Conservation (phyloP, 1,140 invertebrate species). For the Schlechtendalia chinensis region DNA sequence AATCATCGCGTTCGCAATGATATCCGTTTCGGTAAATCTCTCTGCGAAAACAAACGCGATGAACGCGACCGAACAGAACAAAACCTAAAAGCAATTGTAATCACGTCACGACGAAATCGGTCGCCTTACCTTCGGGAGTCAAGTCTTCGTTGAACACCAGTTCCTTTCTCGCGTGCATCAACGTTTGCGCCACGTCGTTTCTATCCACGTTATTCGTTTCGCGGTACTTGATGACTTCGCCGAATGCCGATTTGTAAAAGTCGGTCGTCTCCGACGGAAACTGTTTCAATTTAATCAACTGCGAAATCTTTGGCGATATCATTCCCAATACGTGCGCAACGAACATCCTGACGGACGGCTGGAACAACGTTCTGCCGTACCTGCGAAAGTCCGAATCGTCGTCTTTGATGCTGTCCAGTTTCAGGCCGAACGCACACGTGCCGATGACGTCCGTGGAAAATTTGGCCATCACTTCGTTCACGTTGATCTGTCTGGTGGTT, state of each 20-base stretch:
- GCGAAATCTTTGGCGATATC: neutral
- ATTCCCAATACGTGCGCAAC: neutral
- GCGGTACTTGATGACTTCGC: constrained; percentile 57
- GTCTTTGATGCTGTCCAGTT: neutral
- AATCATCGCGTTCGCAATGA: constrained; percentile 48
- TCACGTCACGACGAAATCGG: too few species aligned
- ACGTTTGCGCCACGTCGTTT: constrained; percentile 61
- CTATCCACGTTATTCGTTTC: constrained; percentile 56
- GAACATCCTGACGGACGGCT: neutral
- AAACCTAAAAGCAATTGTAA: neutral
- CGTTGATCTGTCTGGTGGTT: neutral
- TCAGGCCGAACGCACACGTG: constrained; percentile 36
- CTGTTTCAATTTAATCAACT: neutral
- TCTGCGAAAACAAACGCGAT: neutral
- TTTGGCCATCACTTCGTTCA: neutral
- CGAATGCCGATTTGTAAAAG: constrained; percentile 52
- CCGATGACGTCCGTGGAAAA: constrained; percentile 48
- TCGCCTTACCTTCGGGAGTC: neutral
- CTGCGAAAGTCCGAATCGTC: constrained; percentile 58
- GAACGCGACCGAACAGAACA: neutral
- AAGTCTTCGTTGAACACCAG: neutral
- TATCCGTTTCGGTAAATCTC: neutral
- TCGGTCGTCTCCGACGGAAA: constrained; percentile 40
- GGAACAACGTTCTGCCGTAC: constrained; percentile 53
- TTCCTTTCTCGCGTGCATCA: constrained; percentile 55